phyloP scores from a whole-genome alignment of 2,888 invertebrate species.

The Heliothis peltigera region DNA sequence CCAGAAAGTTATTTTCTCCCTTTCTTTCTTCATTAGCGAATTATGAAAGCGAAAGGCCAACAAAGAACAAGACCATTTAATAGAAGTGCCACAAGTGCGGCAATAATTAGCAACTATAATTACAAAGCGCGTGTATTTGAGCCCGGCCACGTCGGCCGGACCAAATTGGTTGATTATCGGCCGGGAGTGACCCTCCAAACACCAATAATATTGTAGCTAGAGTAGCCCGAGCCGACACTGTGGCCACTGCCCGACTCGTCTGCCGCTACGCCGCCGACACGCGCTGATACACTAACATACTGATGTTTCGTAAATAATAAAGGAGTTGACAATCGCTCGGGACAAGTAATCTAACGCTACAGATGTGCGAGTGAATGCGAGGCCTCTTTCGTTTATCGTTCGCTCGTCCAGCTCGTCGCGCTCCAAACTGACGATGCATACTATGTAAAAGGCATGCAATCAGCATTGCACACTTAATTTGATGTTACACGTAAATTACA shows the following conservation, averaged over 20 bases:
- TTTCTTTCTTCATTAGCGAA: too few species aligned
- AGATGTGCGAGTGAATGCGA: constrained; percentile 19
- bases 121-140: constrained; percentile 18
- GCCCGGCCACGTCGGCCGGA: constrained; percentile 34
- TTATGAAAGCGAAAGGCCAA: not conserved
- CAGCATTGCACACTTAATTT: too few species aligned
- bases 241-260: too few species aligned
- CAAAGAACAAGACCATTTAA: too few species aligned
- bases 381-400: too few species aligned
- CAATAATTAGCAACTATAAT: constrained; percentile 18
- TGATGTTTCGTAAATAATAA: constrained; percentile 35
- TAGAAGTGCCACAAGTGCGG: too few species aligned
- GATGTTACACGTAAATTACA: too few species aligned
- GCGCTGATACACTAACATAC: constrained; percentile 12
- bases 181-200: constrained; percentile 46
- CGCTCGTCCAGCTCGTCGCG: too few species aligned
- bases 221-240: not conserved
- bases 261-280: not conserved
- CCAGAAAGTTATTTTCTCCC: too few species aligned
- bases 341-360: constrained; percentile 32
- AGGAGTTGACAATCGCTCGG: constrained; percentile 25
- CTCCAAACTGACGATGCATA: constrained; percentile 29
- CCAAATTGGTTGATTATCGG: constrained; percentile 51
- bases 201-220: too few species aligned
- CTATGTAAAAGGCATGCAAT: constrained; percentile 16